These are phyloP conservation scores for Nestor notabilis DNA, from an alignment of 2,113 vertebrate species.

Conservation along the genomic window DNA sequence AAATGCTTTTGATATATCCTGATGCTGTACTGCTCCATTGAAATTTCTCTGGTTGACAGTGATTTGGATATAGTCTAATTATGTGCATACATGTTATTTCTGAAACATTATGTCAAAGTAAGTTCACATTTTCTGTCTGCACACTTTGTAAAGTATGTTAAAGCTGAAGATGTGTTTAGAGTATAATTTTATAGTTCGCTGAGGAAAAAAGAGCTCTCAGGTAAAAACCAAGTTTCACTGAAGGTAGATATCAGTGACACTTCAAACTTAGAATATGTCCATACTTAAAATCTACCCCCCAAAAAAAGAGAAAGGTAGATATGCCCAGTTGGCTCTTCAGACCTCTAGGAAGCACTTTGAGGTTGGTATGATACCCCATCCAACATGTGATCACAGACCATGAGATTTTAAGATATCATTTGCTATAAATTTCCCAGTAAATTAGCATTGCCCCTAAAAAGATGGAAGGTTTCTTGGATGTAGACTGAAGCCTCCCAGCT, in stretches of 20 bases:
- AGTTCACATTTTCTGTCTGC: neutral
- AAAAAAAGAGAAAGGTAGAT: neutral
- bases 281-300: neutral
- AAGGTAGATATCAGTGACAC: neutral
- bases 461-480: neutral
- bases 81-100: neutral
- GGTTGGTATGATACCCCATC: neutral
- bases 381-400: rapidly evolving
- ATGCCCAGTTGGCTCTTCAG: neutral
- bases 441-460: neutral
- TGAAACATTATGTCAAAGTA: neutral
- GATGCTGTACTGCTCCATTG: neutral
- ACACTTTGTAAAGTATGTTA: neutral
- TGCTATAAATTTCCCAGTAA: neutral
- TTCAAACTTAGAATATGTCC: neutral
- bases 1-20: neutral
- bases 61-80: neutral
- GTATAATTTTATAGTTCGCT: neutral
- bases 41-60: neutral
- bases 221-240: neutral
- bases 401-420: neutral
- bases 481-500: neutral
- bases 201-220: neutral
- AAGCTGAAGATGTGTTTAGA: neutral
- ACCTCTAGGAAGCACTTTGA: neutral